These are phyloP conservation scores for Brachionus rotundiformis DNA, from an alignment of 1,140 invertebrate genomes.

Conservation along the genomic window DNA sequence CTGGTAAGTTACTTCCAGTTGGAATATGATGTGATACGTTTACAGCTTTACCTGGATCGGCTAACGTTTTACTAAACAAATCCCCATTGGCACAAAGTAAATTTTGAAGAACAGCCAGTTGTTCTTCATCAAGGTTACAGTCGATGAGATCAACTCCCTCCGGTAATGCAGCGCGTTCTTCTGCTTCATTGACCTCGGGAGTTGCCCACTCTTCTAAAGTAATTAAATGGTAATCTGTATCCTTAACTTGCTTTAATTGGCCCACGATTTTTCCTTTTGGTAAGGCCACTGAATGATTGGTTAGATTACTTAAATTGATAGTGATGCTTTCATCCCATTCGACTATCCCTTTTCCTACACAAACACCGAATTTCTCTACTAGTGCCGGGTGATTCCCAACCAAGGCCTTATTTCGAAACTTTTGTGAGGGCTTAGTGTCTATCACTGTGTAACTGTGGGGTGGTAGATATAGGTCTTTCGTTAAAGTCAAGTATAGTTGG, in stretches of 20 bases:
- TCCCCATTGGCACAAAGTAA: not conserved
- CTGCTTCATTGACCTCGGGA: too few species aligned
- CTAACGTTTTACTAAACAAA: not conserved
- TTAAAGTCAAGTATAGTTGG: not conserved
- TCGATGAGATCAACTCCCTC: too few species aligned
- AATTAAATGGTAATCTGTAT: too few species aligned
- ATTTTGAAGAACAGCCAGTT: not conserved
- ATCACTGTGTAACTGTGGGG: not conserved
- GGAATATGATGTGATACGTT: conserved; percentile 52
- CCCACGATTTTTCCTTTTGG: not conserved
- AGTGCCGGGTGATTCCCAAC: not conserved
- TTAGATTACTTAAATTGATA: not conserved
- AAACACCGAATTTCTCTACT: not conserved
- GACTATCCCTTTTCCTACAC: not conserved
- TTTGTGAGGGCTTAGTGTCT: not conserved
- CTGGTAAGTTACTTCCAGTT: conserved; percentile 52
- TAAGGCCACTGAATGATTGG: not conserved
- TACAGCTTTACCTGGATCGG: not conserved
- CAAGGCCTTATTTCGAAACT: not conserved
- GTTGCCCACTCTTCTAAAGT: too few species aligned
- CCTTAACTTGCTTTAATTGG: not conserved
- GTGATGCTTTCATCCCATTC: not conserved
- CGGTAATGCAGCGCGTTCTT: not conserved
- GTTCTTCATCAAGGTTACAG: too few species aligned
- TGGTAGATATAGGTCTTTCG: not conserved